Evolutionary conservation across 2,888 invertebrate genomes (phyloP), one percentile per base, ranked within the genome.

Genomic region (Onchidella celtica): DNA sequence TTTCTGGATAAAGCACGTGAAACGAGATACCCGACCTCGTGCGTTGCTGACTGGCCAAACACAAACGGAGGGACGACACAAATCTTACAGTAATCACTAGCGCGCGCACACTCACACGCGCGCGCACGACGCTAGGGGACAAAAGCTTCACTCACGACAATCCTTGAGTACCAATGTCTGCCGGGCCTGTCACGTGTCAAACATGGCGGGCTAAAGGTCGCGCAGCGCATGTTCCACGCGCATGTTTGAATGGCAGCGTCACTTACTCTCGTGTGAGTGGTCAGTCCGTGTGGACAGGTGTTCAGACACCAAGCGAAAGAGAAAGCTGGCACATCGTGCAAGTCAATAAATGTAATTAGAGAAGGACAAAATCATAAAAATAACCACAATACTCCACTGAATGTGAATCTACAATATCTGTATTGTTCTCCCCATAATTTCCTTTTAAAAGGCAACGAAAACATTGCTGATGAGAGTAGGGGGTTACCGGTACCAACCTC

Each of bases 1-100:
- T 75, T 65, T 40, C 32, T 47, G 9, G 47, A 32, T 32, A 40
- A n/a, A 75, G 65, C 40, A 65, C 63, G n/a, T 1, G 75, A 75
- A 75, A 65, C 75, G 47, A 32, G 2, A 47, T 38, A 40, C 63
- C 32, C 11, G 29, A 9, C 40, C 17, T 6, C 4, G n/a, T 14
- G 29, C 40, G 21, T 17, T n/a, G 75, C 65, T 75, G 40, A 75
- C 32, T 75, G 75, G 75, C 65, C 75, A 75, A 75, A 75, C 65
- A 65, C 75, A 75, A 75, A 75, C 65, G 75, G 32, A 3, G 32
- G 11, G 11, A 40, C 4, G 21, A 40, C 40, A 11, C 38, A 65
- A 75, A 40, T 75, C 63, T 65, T 24, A 40, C 75, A 65, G 75
- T 75, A 75, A 75, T 75, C 75, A 74, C 65, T n/a, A n/a, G 11